Percentiles rank a stretch among this genome's conserved stretches.
Evolutionary conservation across 2,888 invertebrate genomes (phyloP).

Genomic region (Sepioteuthis lessoniana): DNA sequence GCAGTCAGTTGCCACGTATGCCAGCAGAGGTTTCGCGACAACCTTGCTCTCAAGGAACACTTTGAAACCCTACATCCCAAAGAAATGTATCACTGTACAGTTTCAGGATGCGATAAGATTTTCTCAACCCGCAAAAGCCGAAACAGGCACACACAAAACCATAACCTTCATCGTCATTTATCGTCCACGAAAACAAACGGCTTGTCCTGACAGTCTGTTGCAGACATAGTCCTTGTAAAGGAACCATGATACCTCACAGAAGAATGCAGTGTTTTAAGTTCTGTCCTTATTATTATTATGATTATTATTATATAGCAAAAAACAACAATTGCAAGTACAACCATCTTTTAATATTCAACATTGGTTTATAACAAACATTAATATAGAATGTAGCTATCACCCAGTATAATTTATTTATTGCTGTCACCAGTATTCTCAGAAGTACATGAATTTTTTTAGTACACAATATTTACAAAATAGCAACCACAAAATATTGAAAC

Average conservation of each 20-base stretch:
- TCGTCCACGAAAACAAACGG: conserved; percentile 56
- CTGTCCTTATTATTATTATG: conserved; percentile 44
- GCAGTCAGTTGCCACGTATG: conserved; percentile 84
- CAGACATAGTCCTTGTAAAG: conserved; percentile 47
- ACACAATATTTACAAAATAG: conserved; percentile 25
- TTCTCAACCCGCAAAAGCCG: conserved; percentile 86
- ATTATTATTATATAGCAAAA: conserved; percentile 23
- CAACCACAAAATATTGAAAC: conserved; percentile 21
- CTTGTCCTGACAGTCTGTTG: conserved; percentile 53
- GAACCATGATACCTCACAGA: conserved; percentile 49
- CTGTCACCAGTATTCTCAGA: conserved; percentile 43
- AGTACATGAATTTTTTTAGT: conserved; percentile 46
- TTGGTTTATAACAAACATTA: conserved; percentile 38
- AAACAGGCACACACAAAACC: conserved; percentile 85
- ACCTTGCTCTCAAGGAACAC: conserved; percentile 82
- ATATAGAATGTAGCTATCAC: conserved; percentile 40
- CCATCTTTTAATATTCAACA: conserved; percentile 40
- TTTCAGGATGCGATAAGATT: conserved; percentile 84
- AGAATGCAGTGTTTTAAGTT: conserved; percentile 49
- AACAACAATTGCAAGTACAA: conserved; percentile 10
- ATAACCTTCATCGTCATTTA: conserved; percentile 77
- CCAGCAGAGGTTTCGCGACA: conserved; percentile 80
- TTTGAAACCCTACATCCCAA: conserved; percentile 82
- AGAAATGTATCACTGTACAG: conserved; percentile 85
- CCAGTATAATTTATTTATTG: conserved; percentile 37